A percentile compares a stretch with the other conserved stretches of the same genome.
These are phyloP conservation scores for Dasyprocta punctata DNA, from an alignment of 2,113 vertebrate genomes.

Conservation along the genomic window DNA sequence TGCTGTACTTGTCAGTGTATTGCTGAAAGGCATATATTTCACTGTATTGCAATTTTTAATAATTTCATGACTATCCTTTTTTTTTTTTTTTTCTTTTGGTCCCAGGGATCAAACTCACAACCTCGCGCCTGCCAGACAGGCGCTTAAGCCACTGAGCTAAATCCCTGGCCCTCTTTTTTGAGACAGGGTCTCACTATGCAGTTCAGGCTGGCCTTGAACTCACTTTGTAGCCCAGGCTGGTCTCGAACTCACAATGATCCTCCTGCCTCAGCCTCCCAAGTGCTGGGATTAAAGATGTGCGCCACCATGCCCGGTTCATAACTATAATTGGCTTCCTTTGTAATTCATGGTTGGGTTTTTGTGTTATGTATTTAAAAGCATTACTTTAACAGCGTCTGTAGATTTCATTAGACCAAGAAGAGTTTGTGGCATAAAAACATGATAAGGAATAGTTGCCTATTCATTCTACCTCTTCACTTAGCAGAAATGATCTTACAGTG, in stretches of 20 bases:
- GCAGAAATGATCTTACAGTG: neutral
- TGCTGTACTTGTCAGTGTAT: neutral
- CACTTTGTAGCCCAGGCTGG: too few relatives aligned
- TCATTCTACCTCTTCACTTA: neutral
- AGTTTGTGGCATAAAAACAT: neutral
- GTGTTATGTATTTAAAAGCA: neutral
- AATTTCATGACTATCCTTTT: constrained; percentile 13
- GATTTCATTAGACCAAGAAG: neutral
- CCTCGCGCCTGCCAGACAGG: too few relatives aligned
- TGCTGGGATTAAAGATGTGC: too few relatives aligned
- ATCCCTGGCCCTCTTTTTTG: too few relatives aligned
- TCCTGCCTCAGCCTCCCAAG: too few relatives aligned
- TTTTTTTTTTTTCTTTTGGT: too few relatives aligned
- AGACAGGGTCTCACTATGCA: too few relatives aligned
- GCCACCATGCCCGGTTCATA: too few relatives aligned
- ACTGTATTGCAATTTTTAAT: neutral
- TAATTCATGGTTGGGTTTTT: neutral
- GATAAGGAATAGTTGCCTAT: neutral
- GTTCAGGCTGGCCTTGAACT: too few relatives aligned
- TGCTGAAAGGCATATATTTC: neutral
- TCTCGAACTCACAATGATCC: too few relatives aligned
- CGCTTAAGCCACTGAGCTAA: too few relatives aligned
- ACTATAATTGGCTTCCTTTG: neutral
- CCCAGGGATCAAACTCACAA: too few relatives aligned
- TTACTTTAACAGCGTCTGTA: neutral